Base-by-base conservation (phyloP, 2,797 vertebrate species). In the Pterois miles region DNA sequence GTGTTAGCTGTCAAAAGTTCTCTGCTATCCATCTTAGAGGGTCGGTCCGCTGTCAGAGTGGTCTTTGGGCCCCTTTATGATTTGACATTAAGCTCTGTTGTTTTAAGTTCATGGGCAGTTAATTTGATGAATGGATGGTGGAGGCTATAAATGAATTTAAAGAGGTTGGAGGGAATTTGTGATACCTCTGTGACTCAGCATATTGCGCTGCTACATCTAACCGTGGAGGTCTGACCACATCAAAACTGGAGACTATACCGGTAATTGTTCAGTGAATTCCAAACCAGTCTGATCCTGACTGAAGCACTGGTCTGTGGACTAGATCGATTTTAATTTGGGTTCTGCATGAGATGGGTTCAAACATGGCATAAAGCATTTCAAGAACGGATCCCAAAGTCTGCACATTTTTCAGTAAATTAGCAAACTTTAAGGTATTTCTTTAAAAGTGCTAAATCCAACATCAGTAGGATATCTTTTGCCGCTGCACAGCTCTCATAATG, bases 111-210 rank as follows among this genome's bases (percentile, higher is more conserved):
- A 50, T 50, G 11, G 50, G 40, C 31, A 80, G 75, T 87, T 77
- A 50, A 65, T 83, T 52, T 89, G 73, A 90, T 84, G 59, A 86
- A 93, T 83, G 78, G 34, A 22, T 38, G 52, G 27, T 57, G 46
- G 68, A 65, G 62, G 43, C 78, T 73, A 67, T 88, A 81, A 88
- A 89, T 86, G 74, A 5, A 23, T 83, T 78, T n/a, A 72, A 71
- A 38, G 68, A 78, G 53, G 34, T 73, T 82, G 53, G 54, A 63
- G 81, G 40, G 6, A 79, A 52, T 76, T 52, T 48, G 8, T 63
- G 38, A 82, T 78, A 85, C 73, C 48, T 80, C 31, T 22, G 9
- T 74, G 56, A 84, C 72, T n/a, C 36, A 52, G 25, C 18, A 23
- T 71, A 83, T 62, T 72, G 67, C 77, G 64, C 53, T 78, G 57